phyloP scores from a whole-genome alignment of 2,888 invertebrate species.

The Lycia hirtaria region DNA sequence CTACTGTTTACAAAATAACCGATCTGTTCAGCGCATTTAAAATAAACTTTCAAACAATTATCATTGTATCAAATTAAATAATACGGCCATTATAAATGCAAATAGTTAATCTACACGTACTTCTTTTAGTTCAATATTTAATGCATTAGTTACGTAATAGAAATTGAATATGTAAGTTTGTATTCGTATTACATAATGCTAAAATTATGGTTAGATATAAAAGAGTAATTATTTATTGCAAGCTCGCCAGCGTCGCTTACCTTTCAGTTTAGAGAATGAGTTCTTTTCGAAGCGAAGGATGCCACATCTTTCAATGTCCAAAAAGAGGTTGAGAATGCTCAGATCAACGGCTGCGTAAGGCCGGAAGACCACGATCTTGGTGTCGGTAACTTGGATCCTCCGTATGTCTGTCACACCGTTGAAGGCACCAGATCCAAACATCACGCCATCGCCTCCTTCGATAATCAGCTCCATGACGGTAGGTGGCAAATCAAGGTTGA shows the following conservation, averaged over 20 bases:
- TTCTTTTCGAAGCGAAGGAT: conserved; percentile 86
- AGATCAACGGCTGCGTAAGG: conserved; percentile 86
- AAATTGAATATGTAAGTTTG: no score
- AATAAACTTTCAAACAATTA: background rate
- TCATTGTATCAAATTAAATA: background rate
- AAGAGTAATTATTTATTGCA: conserved; percentile 24
- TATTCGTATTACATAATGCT: background rate
- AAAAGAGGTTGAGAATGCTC: conserved; percentile 84
- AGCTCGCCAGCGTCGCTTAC: conserved; percentile 51
- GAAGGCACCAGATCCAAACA: conserved; percentile 85
- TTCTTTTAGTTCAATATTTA: background rate
- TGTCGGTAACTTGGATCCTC: conserved; percentile 82
- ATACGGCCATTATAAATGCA: background rate
- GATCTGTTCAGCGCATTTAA: no score
- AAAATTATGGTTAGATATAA: no score
- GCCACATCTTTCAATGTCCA: conserved; percentile 87
- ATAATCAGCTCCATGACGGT: conserved; percentile 86
- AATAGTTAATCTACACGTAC: background rate
- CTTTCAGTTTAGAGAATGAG: conserved; percentile 87
- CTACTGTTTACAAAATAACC: background rate
- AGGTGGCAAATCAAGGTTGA: conserved; percentile 83
- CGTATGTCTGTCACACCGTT: conserved; percentile 82
- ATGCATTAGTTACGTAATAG: background rate
- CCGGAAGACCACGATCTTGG: conserved; percentile 82
- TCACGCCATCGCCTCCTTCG: conserved; percentile 82